Percentiles rank a stretch among this genome's conserved stretches.
Conservation (phyloP, 1,140 invertebrate genomes). For the Musca domestica region DNA sequence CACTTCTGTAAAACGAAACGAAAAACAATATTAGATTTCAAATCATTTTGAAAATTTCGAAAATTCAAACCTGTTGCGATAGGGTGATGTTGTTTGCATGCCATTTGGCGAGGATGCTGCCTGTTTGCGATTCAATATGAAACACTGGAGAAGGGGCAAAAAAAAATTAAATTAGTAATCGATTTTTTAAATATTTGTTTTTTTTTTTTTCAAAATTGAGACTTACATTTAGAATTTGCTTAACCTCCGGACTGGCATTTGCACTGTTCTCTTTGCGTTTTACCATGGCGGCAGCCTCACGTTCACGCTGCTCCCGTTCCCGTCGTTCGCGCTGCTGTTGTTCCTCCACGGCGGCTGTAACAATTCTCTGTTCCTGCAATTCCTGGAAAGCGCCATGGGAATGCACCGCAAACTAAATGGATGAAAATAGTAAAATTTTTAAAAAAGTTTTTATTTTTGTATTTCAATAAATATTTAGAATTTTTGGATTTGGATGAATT, state of each 20-base stretch:
- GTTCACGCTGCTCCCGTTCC: conserved; percentile 67
- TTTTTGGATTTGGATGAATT: conserved; percentile 1
- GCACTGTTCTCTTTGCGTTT: conserved; percentile 91
- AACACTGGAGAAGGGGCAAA: conserved; percentile 64
- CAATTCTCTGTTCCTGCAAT: conserved; percentile 80
- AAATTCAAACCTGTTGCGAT: conserved; percentile 70
- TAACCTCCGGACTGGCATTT: conserved; percentile 91
- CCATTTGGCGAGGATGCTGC: conserved; percentile 71
- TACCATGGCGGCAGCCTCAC: conserved; percentile 60
- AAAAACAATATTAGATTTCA: neutral
- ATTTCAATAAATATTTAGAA: conserved; percentile 23
- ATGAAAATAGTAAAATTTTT: conserved; percentile 29
- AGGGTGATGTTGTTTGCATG: conserved; percentile 66
- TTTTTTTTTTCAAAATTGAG: neutral
- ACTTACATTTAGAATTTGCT: conserved; percentile 84
- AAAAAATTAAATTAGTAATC: conserved; percentile 29
- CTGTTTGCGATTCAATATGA: conserved; percentile 87
- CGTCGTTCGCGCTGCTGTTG: conserved; percentile 55
- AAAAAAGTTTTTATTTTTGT: conserved; percentile 2
- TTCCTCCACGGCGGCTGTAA: conserved; percentile 55
- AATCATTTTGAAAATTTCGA: neutral
- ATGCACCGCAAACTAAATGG: conserved; percentile 53
- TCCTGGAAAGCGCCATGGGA: conserved; percentile 61
- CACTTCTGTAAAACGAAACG: conserved; percentile 53
- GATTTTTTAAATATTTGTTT: neutral